Conservation (phyloP, 2,797 vertebrate species). For the Buphagus erythrorhynchus region DNA sequence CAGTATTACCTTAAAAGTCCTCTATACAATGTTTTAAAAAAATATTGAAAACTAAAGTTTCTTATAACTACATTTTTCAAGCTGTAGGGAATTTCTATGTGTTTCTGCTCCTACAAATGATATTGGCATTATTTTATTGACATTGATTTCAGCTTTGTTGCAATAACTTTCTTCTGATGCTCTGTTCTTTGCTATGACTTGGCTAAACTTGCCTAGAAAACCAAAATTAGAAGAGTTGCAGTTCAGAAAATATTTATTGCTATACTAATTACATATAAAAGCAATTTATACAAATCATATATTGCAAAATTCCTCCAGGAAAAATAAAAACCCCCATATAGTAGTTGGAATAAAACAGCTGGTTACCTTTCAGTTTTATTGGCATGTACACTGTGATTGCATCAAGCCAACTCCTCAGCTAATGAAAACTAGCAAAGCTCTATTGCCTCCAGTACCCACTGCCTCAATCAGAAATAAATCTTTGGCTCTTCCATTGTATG, state of each 20-base stretch:
- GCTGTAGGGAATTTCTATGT: not conserved
- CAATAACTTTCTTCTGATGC: slow-evolving; percentile 1
- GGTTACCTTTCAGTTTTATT: slow-evolving; percentile 30
- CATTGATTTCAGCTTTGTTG: not conserved
- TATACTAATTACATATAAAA: not conserved
- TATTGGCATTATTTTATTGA: not conserved
- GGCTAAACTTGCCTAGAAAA: not conserved
- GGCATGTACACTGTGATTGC: not conserved
- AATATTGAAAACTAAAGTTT: not conserved
- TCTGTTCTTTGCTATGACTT: not conserved
- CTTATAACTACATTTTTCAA: not conserved
- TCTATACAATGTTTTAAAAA: not conserved
- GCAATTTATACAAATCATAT: not conserved
- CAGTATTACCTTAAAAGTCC: not conserved
- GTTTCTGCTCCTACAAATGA: not conserved
- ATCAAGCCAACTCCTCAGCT: not conserved
- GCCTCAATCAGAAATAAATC: not conserved
- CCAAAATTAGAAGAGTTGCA: slow-evolving; percentile 19
- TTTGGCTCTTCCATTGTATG: not conserved
- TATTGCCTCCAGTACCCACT: not conserved
- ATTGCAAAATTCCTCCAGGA: slow-evolving; percentile 25
- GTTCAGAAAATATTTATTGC: slow-evolving; percentile 9
- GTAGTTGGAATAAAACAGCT: not conserved
- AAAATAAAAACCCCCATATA: not conserved
- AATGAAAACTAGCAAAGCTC: not conserved